Evolutionary conservation across 2,113 vertebrate species (phyloP).

Genomic region (Leptobrachium leishanense): DNA sequence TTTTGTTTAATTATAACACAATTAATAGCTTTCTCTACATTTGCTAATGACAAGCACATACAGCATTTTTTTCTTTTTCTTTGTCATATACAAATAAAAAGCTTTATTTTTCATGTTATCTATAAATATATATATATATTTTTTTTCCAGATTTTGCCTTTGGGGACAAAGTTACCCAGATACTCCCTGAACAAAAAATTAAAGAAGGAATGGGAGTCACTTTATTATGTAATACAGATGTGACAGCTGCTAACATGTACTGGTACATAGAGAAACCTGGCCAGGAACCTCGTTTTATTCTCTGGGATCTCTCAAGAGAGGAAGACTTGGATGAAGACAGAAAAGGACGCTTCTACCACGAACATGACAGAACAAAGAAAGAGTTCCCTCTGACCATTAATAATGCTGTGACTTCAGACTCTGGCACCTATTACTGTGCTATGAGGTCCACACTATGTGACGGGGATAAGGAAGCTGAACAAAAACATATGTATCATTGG

Average conservation of each 20-base stretch:
- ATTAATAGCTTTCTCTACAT: too few relatives aligned
- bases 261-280: slow-evolving; percentile 36
- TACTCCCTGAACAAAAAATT: background rate
- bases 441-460: slow-evolving; percentile 35
- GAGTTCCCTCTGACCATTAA: slow-evolving; percentile 24
- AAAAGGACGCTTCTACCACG: background rate
- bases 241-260: background rate
- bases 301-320: background rate
- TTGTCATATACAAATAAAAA: too few relatives aligned
- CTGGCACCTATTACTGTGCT: slow-evolving; percentile 22
- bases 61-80: too few relatives aligned
- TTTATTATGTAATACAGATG: slow-evolving; percentile 12
- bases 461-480: slow-evolving; percentile 2
- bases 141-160: slow-evolving; percentile 10
- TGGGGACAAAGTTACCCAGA: slow-evolving; percentile 17
- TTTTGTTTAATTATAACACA: background rate
- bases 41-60: too few relatives aligned
- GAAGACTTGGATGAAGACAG: slow-evolving; percentile 23
- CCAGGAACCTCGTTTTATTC: background rate
- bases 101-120: too few relatives aligned
- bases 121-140: background rate
- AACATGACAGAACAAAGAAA: slow-evolving; percentile 2
- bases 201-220: background rate
- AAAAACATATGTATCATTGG: slow-evolving; percentile 4
- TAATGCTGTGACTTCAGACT: background rate